These are phyloP conservation scores for Hylaeus volcanicus DNA, from an alignment of 1,140 invertebrate genomes.

Conservation along the genomic window DNA sequence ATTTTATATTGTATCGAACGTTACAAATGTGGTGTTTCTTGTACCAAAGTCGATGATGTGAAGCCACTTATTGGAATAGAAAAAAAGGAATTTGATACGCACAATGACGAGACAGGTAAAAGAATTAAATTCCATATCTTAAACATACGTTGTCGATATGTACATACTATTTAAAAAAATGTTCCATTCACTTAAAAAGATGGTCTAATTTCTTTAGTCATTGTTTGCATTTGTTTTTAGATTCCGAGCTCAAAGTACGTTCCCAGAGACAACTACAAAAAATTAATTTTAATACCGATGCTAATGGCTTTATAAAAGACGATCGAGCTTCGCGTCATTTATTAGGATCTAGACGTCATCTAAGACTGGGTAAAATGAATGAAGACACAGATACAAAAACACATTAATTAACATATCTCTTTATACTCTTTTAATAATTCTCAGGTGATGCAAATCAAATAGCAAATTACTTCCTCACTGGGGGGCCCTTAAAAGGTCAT, in stretches of 20 bases:
- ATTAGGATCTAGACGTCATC: conserved; percentile 37
- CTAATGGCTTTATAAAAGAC: conserved; percentile 32
- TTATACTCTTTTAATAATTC: background rate
- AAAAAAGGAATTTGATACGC: background rate
- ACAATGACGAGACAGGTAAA: conserved; percentile 46
- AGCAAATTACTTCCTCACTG: conserved; percentile 69
- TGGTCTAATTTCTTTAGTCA: background rate
- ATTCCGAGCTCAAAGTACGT: conserved; percentile 39
- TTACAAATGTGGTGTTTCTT: conserved; percentile 16
- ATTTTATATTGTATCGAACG: conserved; percentile 22
- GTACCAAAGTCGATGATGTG: background rate
- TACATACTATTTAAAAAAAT: background rate
- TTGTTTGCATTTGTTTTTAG: conserved; percentile 29
- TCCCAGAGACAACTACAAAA: conserved; percentile 44
- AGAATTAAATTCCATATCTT: background rate
- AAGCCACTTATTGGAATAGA: background rate
- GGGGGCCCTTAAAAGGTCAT: conserved; percentile 60
- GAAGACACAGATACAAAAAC: background rate
- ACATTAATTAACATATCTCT: background rate
- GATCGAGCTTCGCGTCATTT: conserved; percentile 45
- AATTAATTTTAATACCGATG: conserved; percentile 30
- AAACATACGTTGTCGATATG: background rate
- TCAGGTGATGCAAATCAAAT: conserved; percentile 65
- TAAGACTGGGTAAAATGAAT: conserved; percentile 32
- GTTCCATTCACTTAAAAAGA: background rate